Evolutionary conservation across 2,113 vertebrate genomes (phyloP), one percentile per base, ranked within the genome.

Genomic region (Aptenodytes forsteri): DNA sequence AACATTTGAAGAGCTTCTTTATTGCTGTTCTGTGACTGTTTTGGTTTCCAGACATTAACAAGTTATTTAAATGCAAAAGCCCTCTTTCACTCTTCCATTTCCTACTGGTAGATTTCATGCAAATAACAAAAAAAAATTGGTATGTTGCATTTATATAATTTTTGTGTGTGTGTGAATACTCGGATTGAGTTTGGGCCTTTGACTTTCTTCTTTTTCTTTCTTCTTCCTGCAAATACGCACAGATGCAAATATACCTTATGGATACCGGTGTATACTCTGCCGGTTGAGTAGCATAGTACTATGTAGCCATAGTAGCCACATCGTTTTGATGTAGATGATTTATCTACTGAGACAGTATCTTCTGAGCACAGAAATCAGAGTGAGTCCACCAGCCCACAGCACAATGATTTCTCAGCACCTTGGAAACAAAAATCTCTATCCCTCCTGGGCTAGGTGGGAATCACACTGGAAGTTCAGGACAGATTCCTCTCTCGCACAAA

Each of bases 11-110:
- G 89, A 96, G 92, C 64, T 91, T 21, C 97, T 97, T 98, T 97
- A 98, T 95, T 72, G 95, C 98, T 87, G 83, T 94, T 93, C 93
- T 96, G 96, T 56, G 93, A 52, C 97, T 93, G 93, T 96, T 96
- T 93, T 59, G 91, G 80, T 90, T 97, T 95, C 96, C 89, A 96
- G 97, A 92, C 89, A 80, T 96, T 92, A 97, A 83, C 64, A 65
- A 95, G 90, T 91, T 89, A 69, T 97, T 85, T 83, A 93, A 93
- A 87, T 58, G 87, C 91, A 81, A 83, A 97, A 59, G 32, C 44
- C 52, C 66, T 71, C 83, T 78, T 73, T 71, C 15, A 15, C 16
- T 67, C 27, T 69, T 97, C 90, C 26, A 3, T 85, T 85, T 61
- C 46, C 30, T 49, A 78, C 8, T 14, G 44, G 27, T 55, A 73